Conservation (phyloP, 2,113 vertebrate species). For the Ammodytes marinus region DNA sequence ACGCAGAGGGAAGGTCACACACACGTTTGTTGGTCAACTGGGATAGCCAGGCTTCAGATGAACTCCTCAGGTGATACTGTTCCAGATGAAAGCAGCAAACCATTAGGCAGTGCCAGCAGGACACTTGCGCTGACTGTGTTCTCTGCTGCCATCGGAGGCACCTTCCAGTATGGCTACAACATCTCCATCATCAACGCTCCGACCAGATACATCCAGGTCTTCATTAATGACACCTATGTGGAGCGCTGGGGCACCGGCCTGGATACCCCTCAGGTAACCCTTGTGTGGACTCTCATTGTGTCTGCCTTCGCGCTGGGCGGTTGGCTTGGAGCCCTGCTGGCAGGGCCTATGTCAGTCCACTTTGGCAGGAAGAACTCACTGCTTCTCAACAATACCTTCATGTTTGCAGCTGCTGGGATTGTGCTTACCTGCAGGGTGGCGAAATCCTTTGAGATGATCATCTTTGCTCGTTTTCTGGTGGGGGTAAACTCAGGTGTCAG, state of each 20-base stretch:
- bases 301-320: slow-evolving; percentile 90
- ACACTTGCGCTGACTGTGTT: slow-evolving; percentile 87
- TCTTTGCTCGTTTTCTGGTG: slow-evolving; percentile 87
- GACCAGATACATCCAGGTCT: slow-evolving; percentile 87
- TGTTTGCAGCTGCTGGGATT: slow-evolving; percentile 80
- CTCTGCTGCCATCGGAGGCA: slow-evolving; percentile 91
- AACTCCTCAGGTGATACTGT: slow-evolving; percentile 2
- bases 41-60: slow-evolving; percentile 26
- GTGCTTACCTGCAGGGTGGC: slow-evolving; percentile 85
- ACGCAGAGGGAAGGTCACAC: neutral
- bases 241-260: slow-evolving; percentile 81
- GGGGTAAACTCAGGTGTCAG: slow-evolving; percentile 90
- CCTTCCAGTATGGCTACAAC: slow-evolving; percentile 95
- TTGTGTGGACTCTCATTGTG: slow-evolving; percentile 90
- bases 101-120: slow-evolving; percentile 11
- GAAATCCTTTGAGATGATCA: slow-evolving; percentile 91
- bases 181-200: slow-evolving; percentile 93
- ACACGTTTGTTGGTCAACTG: too few relatives aligned
- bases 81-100: slow-evolving; percentile 20
- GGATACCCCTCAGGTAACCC: slow-evolving; percentile 76
- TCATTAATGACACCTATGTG: slow-evolving; percentile 89
- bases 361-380: slow-evolving; percentile 91
- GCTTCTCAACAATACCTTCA: slow-evolving; percentile 89
- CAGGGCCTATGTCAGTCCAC: slow-evolving; percentile 88
- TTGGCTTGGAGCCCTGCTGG: slow-evolving; percentile 86